Evolutionary conservation across 2,113 vertebrate species (phyloP).

Genomic region (Solenodon paradoxus): DNA sequence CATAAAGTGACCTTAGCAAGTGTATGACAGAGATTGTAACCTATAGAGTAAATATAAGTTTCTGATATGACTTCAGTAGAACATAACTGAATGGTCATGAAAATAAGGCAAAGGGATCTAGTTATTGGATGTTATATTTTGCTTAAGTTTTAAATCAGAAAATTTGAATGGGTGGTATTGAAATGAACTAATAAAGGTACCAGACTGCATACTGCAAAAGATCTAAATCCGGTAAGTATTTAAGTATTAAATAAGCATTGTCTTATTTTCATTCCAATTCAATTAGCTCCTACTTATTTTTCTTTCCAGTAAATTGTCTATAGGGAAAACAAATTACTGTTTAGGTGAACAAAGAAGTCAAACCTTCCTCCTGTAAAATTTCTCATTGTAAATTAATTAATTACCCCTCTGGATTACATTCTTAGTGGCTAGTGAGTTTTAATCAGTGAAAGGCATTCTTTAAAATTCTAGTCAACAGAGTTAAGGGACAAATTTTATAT

Average conservation of each 20-base stretch:
- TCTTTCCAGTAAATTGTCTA: neutral
- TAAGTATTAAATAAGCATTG: too few species aligned
- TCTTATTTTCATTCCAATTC: neutral
- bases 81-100: too few species aligned
- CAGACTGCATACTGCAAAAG: neutral
- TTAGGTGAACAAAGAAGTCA: neutral
- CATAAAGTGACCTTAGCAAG: neutral
- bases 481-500: neutral
- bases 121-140: neutral
- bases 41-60: neutral
- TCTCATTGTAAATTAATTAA: neutral
- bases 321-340: conserved; percentile 19
- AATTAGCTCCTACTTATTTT: neutral
- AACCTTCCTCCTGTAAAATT: neutral
- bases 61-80: neutral
- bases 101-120: too few species aligned
- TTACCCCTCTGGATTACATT: neutral
- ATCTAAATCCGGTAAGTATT: neutral
- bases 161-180: neutral
- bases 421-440: neutral
- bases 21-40: neutral
- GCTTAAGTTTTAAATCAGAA: neutral
- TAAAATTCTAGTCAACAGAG: neutral
- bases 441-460: neutral
- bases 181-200: neutral